phyloP scores from a whole-genome alignment of 2,113 vertebrate species.

The Pristiophorus japonicus region DNA sequence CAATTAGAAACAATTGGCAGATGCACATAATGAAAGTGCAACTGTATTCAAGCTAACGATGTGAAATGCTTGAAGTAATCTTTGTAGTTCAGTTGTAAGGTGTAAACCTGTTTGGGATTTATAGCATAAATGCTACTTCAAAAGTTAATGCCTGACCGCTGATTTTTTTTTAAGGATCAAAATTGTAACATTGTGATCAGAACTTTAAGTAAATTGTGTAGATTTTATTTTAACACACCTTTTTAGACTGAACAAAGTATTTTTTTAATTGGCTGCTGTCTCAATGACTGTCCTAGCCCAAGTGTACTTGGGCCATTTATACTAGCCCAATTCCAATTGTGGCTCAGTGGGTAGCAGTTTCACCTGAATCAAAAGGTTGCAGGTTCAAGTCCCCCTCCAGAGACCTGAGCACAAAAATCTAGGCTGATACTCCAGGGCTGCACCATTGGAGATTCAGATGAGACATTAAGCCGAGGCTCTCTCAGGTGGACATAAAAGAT shows the following conservation, averaged over 20 bases:
- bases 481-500: background rate
- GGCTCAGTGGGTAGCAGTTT: background rate
- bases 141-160: background rate
- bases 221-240: too few species aligned
- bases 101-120: background rate
- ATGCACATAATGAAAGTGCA: background rate
- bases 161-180: too few species aligned
- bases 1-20: too few species aligned
- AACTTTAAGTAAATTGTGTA: background rate
- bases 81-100: background rate
- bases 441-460: too few species aligned
- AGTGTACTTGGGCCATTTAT: background rate
- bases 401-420: background rate
- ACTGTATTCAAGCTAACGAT: background rate
- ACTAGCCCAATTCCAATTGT: background rate
- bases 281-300: too few species aligned
- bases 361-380: background rate
- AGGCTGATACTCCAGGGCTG: background rate
- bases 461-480: too few species aligned
- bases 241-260: too few species aligned
- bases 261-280: too few species aligned
- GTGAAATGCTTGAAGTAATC: background rate
- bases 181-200: background rate
- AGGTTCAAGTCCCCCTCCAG: background rate
- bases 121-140: constrained; percentile 3